Conservation (phyloP, 2,113 vertebrate genomes). For the Channa argus region DNA sequence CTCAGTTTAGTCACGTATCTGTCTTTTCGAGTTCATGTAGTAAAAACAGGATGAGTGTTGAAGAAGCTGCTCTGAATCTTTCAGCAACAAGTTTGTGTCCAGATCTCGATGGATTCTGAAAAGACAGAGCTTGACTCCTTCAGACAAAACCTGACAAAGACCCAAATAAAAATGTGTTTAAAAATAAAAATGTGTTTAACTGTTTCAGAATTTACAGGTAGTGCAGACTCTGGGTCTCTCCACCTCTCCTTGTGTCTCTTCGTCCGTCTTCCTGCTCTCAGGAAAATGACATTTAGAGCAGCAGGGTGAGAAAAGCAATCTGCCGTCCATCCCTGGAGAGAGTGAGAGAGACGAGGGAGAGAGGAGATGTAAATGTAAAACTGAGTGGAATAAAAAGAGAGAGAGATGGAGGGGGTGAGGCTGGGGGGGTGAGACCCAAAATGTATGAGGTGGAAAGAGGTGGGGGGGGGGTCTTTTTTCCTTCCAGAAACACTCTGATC, state of each 20-base stretch:
- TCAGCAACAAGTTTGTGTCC: too few relatives aligned
- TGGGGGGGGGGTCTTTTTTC: neutral
- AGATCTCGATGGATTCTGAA: too few relatives aligned
- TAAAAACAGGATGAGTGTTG: too few relatives aligned
- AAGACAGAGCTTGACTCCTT: too few relatives aligned
- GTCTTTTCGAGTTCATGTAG: too few relatives aligned
- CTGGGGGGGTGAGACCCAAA: neutral
- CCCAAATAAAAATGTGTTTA: too few relatives aligned
- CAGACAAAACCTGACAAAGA: neutral
- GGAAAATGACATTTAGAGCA: slow-evolving; percentile 71
- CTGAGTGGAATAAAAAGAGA: slow-evolving; percentile 23
- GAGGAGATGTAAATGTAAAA: slow-evolving; percentile 39
- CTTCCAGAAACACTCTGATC: slow-evolving; percentile 11
- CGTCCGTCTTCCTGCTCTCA: neutral
- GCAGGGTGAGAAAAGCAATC: slow-evolving; percentile 73
- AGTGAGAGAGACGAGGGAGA: neutral
- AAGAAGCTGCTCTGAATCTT: too few relatives aligned
- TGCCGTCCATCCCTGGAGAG: slow-evolving; percentile 54
- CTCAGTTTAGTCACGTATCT: too few relatives aligned
- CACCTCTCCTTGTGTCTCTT: neutral
- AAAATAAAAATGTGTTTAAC: too few relatives aligned
- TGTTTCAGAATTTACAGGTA: too few relatives aligned
- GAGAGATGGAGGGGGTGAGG: neutral
- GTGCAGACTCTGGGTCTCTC: neutral
- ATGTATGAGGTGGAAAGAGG: neutral